Conservation (phyloP, 2,113 vertebrate genomes). For the Mobula birostris region DNA sequence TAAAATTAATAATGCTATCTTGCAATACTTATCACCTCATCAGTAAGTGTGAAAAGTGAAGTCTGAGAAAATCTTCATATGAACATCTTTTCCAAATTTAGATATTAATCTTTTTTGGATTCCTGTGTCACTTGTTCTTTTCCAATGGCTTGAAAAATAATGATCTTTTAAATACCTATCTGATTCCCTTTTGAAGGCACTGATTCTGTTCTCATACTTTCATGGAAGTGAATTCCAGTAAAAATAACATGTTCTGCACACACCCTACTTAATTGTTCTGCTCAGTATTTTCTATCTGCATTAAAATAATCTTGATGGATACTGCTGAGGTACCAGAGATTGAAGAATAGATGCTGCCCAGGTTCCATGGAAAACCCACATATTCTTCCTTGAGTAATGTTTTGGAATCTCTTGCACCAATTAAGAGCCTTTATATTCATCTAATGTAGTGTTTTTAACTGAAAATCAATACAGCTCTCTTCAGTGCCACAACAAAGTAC, state of each 20-base stretch:
- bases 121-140: neutral
- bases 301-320: too few relatives aligned
- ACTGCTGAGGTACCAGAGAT: too few relatives aligned
- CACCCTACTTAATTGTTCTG: too few relatives aligned
- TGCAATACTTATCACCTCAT: conserved; percentile 7
- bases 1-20: neutral
- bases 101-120: neutral
- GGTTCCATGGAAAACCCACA: neutral
- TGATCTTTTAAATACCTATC: too few relatives aligned
- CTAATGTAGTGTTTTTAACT: neutral
- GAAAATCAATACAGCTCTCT: neutral
- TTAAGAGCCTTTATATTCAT: neutral
- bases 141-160: too few relatives aligned
- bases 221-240: too few relatives aligned
- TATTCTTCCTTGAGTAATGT: neutral
- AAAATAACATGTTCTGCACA: too few relatives aligned
- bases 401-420: neutral
- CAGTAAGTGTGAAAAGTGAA: neutral
- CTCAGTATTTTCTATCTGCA: too few relatives aligned
- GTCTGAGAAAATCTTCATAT: neutral
- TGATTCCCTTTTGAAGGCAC: too few relatives aligned
- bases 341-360: too few relatives aligned
- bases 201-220: too few relatives aligned
- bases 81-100: neutral
- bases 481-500: neutral